These are phyloP conservation scores for Tribolium madens DNA, from an alignment of 1,140 invertebrate species.

Conservation along the genomic window DNA sequence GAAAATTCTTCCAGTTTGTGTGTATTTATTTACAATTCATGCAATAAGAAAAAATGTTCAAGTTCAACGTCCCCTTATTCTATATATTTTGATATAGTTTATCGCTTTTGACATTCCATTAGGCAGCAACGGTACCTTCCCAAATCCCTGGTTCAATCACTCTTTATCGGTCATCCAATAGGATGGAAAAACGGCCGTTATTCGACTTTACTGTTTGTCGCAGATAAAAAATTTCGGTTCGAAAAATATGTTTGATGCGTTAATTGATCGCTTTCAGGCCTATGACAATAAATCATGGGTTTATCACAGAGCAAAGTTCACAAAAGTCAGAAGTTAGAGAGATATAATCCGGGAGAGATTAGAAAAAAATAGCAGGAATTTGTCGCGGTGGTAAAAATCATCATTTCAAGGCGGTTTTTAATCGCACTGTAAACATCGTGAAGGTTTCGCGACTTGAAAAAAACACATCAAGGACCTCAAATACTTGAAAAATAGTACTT, in stretches of 20 bases:
- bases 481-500: conserved; percentile 3
- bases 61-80: conserved; percentile 38
- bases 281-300: conserved; percentile 26
- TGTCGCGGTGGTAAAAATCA: not conserved
- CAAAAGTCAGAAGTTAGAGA: conserved; percentile 14
- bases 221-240: conserved; percentile 28
- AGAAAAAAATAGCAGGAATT: not conserved
- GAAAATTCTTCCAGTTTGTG: conserved; percentile 16
- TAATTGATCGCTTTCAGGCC: conserved; percentile 19
- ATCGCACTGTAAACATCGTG: conserved; percentile 58
- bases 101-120: conserved; percentile 49
- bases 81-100: conserved; percentile 49
- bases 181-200: conserved; percentile 44
- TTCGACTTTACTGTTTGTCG: conserved; percentile 38
- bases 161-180: conserved; percentile 40
- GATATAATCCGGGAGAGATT: not conserved
- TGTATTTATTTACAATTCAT: conserved; percentile 15
- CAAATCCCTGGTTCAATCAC: conserved; percentile 45
- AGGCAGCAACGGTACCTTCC: conserved; percentile 46
- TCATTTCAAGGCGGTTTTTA: conserved; percentile 55
- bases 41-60: conserved; percentile 31
- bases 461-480: conserved; percentile 13
- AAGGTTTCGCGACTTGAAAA: conserved; percentile 49
- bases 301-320: conserved; percentile 23
- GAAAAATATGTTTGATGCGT: not conserved